Evolutionary conservation across 2,797 vertebrate genomes (phyloP).

Genomic region (Clarias pachynema): DNA sequence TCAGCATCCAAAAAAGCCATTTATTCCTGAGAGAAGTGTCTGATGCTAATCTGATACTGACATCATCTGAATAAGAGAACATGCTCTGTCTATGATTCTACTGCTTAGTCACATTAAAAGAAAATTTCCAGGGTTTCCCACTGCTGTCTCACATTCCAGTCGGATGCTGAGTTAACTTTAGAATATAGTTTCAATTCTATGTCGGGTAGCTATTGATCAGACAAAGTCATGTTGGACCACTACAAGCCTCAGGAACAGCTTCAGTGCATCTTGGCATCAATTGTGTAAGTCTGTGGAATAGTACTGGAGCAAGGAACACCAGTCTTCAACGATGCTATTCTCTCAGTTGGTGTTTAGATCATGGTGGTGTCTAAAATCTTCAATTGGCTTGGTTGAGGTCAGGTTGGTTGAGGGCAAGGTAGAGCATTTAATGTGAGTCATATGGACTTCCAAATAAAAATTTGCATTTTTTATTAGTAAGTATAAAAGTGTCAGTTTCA

Average conservation of each 20-base stretch:
- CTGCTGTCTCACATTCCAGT: background rate
- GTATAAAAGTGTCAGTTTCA: background rate
- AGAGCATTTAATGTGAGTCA: background rate
- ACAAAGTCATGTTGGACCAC: background rate
- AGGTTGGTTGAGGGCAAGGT: too few species aligned
- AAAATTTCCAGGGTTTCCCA: background rate
- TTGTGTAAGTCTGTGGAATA: background rate
- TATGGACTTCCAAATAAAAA: background rate
- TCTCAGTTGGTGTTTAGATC: background rate
- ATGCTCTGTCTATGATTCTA: background rate
- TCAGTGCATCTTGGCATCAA: background rate
- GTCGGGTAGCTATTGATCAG: background rate
- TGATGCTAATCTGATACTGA: background rate
- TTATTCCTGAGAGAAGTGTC: background rate
- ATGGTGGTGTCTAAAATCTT: background rate
- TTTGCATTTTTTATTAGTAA: background rate
- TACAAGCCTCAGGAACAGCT: background rate
- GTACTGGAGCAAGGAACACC: background rate
- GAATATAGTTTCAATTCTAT: background rate
- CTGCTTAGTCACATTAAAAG: background rate
- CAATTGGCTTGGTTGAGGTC: background rate
- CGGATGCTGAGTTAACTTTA: background rate
- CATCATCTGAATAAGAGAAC: background rate
- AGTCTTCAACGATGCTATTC: background rate
- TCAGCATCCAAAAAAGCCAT: background rate